Conservation (phyloP, 2,888 invertebrate species). For the Coleophora flavipennella region DNA sequence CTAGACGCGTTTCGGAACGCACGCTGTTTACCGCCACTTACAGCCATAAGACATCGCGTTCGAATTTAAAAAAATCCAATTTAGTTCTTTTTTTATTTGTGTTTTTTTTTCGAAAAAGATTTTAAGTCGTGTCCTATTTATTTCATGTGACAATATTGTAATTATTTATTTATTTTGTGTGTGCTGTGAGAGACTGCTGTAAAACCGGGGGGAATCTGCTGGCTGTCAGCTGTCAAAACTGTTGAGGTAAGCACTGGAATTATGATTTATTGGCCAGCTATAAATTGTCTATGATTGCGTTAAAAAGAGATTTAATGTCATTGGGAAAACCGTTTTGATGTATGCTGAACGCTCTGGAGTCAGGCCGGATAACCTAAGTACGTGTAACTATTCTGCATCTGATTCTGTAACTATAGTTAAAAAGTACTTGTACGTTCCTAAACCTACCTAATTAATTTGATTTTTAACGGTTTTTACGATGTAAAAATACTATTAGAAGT, state of each 20-base stretch:
- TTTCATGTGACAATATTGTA: conserved; percentile 20
- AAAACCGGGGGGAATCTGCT: conserved; percentile 34
- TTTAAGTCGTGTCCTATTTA: conserved; percentile 2
- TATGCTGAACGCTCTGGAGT: too few species aligned
- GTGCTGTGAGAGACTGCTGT: conserved; percentile 32
- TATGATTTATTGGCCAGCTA: conserved; percentile 24
- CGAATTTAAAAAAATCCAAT: conserved; percentile 15
- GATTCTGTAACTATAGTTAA: too few species aligned
- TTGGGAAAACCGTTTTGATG: not conserved
- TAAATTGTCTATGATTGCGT: conserved; percentile 2
- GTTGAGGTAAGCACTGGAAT: conserved; percentile 45
- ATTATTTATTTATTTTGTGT: conserved; percentile 34
- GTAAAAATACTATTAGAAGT: too few species aligned
- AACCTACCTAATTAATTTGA: too few species aligned
- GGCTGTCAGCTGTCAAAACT: conserved; percentile 54
- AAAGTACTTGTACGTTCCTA: too few species aligned
- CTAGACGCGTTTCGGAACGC: conserved; percentile 24
- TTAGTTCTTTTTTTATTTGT: too few species aligned
- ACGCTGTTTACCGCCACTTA: conserved; percentile 27
- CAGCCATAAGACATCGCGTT: conserved; percentile 27
- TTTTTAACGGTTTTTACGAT: too few species aligned
- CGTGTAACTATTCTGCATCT: too few species aligned
- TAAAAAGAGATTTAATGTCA: not conserved
- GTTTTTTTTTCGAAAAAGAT: conserved; percentile 12
- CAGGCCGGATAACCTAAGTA: too few species aligned